Base-by-base conservation (phyloP, 2,113 vertebrate genomes). In the Callocephalon fimbriatum region DNA sequence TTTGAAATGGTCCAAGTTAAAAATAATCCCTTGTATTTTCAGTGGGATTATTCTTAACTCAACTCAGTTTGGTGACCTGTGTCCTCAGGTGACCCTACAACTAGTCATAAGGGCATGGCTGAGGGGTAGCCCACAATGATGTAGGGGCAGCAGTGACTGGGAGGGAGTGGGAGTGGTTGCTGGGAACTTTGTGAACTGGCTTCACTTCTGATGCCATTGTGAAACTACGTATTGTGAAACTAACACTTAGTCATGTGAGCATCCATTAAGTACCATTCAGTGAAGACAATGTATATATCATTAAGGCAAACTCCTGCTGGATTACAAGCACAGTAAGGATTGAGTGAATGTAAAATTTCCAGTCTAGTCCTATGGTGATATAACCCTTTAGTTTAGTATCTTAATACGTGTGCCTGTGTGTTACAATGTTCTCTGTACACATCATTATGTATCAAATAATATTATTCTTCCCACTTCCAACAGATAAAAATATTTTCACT, bases 11-110 rank as follows among this genome's bases (percentile, higher is more conserved):
- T 94, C 88, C 91, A 63, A 92, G 91, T 92, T 91, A 91, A 91
- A 96, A 96, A 96, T 97, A 96, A 91, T 87, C 38, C 48, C 89
- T 82, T 93, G 44, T 63, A 54, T 96, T 96, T 95, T 89, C 66
- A 48, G 73, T 63, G 91, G 62, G 35, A 32, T 95, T 96, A 94
- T 94, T 95, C 95, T 96, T 94, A 87, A 92, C 38, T 91, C 76
- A 27, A 92, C 38, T 91, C 76, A 27, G 14, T 85, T 94, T 50
- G 59, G 73, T 96, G 95, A 95, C 80, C 86, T 22, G 29, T 91
- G 93, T 96, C 94, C 94, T 93, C 29, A 11, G 63, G 44, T 93
- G 73, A 97, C 89, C 89, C 44, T 50, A 81, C 51, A 54, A 25
- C 54, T 63, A 29, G 59, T 76, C 63, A 16, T 67, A 67, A 51